phyloP scores from a whole-genome alignment of 2,113 vertebrate genomes.

The Antechinus stuartii region DNA sequence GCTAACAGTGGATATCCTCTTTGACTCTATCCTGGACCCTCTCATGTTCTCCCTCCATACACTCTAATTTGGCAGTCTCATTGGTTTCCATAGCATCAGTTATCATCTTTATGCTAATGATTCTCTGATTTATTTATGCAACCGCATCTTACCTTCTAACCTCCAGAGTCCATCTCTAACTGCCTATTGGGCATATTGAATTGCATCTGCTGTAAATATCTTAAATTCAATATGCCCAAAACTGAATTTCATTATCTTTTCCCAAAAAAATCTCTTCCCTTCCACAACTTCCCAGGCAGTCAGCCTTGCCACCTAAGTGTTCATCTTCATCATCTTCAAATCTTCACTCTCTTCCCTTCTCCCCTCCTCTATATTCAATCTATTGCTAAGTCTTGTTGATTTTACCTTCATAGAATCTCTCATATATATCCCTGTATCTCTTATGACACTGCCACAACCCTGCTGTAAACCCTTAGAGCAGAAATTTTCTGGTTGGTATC shows the following conservation, averaged over 20 bases:
- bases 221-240: conserved; percentile 21
- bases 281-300: background rate
- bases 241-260: conserved; percentile 38
- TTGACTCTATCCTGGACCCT: too few species aligned
- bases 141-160: too few species aligned
- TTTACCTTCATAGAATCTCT: background rate
- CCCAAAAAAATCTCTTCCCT: background rate
- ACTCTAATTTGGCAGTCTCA: too few species aligned
- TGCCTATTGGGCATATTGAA: background rate
- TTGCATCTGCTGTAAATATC: conserved; percentile 30
- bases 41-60: too few species aligned
- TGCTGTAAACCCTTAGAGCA: background rate
- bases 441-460: background rate
- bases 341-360: background rate
- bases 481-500: background rate
- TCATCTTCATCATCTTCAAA: background rate
- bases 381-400: background rate
- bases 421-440: background rate
- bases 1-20: too few species aligned
- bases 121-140: too few species aligned
- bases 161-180: background rate
- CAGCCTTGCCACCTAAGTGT: background rate
- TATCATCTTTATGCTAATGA: too few species aligned
- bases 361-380: background rate
- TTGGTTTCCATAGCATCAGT: too few species aligned